A percentile compares a stretch with the other conserved stretches of the same genome.
These are phyloP conservation scores for Orientallactaga sibirica DNA, from an alignment of 2,797 vertebrate species.

Conservation along the genomic window DNA sequence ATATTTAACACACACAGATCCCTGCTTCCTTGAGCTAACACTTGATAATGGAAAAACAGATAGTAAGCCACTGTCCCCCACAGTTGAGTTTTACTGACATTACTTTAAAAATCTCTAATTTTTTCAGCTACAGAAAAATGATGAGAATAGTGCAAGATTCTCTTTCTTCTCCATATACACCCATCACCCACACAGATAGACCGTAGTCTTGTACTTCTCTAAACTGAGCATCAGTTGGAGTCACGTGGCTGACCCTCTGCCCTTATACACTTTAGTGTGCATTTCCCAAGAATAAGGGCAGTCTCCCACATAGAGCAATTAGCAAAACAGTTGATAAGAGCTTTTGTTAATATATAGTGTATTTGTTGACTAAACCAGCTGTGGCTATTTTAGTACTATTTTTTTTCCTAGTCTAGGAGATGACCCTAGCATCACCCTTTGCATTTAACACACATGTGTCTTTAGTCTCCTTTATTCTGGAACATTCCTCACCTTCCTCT, in stretches of 20 bases:
- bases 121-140: not conserved
- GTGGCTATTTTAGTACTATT: no score
- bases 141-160: not conserved
- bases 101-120: not conserved
- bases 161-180: not conserved
- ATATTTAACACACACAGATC: no score
- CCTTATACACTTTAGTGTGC: accelerated
- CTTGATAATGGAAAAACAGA: not conserved
- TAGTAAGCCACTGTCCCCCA: accelerated
- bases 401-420: not conserved
- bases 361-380: accelerated
- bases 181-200: accelerated
- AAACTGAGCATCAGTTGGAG: not conserved
- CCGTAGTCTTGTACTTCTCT: accelerated
- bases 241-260: not conserved
- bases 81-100: not conserved
- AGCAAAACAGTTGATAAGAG: accelerated
- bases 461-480: not conserved
- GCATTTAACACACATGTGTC: no score
- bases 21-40: no score
- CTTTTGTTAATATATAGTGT: accelerated
- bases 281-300: not conserved
- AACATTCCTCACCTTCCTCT: not conserved
- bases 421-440: accelerated
- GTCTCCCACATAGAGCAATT: accelerated